phyloP scores from a whole-genome alignment of 1,140 invertebrate species.

The Adelges cooleyi region DNA sequence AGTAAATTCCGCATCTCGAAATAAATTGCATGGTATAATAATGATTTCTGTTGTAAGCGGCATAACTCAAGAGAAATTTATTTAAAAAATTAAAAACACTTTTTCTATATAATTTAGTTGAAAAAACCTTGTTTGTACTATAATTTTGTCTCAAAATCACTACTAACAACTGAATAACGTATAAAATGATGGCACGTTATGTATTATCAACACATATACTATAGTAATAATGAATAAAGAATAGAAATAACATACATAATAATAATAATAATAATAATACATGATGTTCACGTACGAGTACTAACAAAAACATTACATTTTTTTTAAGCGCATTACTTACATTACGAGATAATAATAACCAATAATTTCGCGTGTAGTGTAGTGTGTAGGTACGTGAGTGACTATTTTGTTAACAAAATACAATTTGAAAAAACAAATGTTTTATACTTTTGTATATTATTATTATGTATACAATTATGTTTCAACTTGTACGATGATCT shows the following conservation, averaged over 20 bases:
- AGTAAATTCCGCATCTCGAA: too few relatives aligned
- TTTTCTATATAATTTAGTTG: slow-evolving; percentile 28
- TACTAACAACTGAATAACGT: slow-evolving; percentile 27
- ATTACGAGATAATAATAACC: slow-evolving; percentile 9
- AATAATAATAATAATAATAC: slow-evolving; percentile 18
- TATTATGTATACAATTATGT: too few relatives aligned
- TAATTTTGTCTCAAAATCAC: slow-evolving; percentile 28
- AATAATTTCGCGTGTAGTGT: slow-evolving; percentile 2
- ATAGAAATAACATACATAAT: slow-evolving; percentile 27
- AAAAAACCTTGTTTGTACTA: slow-evolving; percentile 29
- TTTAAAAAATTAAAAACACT: slow-evolving; percentile 7
- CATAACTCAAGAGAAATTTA: too few relatives aligned
- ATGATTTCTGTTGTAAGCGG: too few relatives aligned
- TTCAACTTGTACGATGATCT: too few relatives aligned
- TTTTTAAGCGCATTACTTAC: slow-evolving; percentile 25
- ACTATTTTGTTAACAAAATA: slow-evolving; percentile 20
- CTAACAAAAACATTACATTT: slow-evolving; percentile 25
- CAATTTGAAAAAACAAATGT: neutral
- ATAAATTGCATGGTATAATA: too few relatives aligned
- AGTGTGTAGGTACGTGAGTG: neutral
- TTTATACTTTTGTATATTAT: too few relatives aligned
- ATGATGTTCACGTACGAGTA: slow-evolving; percentile 20
- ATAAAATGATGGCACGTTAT: slow-evolving; percentile 25
- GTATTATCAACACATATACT: slow-evolving; percentile 23
- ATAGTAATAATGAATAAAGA: slow-evolving; percentile 28